Evolutionary conservation across 2,113 vertebrate species (phyloP), one percentile per base, ranked within the genome.

Genomic region (Oenanthe oenanthe): DNA sequence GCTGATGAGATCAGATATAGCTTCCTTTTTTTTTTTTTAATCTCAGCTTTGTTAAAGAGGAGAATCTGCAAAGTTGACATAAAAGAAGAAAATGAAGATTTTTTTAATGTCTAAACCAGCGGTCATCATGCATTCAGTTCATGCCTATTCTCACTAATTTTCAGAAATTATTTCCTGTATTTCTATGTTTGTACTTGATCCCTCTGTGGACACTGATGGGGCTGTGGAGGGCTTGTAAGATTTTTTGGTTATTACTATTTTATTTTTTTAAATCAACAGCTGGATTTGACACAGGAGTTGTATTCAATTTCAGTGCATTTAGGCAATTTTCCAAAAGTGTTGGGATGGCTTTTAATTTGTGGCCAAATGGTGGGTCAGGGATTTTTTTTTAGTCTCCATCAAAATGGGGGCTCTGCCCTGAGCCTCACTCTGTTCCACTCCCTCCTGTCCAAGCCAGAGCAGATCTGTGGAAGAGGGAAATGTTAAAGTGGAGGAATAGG

Each of bases 1-100:
- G 95, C 88, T 97, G 97, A 97, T 97, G 92, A 95, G 96, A 97
- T 95, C 88, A 90, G 79, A 97, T 95, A 84, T 65, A 87, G 95
- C 75, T 86, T 42, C 31, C 65, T 47, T 47, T 80, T 62, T 73
- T 97, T 96, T 93, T 77, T 51, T 26, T 42, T 42, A 6, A 71
- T 80, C 54, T 90, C 78, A 93, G 66, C 76, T 96, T 95, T 90
- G 76, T 86, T 91, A 70, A 86, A 96, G 77, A 92, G 85, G 45
- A 58, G 61, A 58, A 66, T 79, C 88, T 84, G 67, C 57, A 42
- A 84, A 95, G 71, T 60, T 85, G 68, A 65, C 24, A 7, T 5
- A 1, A 31, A 58, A 61, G 82, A 75, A 85, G 54, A 65, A 71
- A 92, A 75, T 40, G 12, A 91, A 53, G 45, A n/a, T 47, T 63